Conservation (phyloP, 2,113 vertebrate genomes). For the Campylomormyrus tamandua region DNA sequence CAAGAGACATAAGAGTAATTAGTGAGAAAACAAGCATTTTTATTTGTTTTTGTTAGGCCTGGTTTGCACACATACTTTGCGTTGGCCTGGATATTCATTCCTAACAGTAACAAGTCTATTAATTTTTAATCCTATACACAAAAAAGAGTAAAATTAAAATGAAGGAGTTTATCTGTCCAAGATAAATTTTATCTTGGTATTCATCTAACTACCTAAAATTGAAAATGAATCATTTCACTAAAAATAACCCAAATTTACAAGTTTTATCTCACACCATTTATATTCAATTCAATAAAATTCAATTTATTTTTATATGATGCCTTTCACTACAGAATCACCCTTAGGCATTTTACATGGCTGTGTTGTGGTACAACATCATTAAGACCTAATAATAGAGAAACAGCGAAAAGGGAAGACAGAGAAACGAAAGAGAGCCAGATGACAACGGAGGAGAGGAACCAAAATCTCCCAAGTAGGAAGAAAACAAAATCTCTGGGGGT, state of each 20-base stretch:
- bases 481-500: no score
- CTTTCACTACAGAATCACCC: no score
- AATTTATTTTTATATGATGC: background rate
- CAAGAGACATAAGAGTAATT: background rate
- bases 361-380: no score
- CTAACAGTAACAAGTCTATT: background rate
- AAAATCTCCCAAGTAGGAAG: no score
- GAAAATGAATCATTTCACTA: background rate
- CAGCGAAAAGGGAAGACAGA: no score
- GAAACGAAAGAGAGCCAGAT: no score
- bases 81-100: background rate
- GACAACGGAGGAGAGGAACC: no score
- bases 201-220: background rate
- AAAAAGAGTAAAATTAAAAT: background rate
- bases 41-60: background rate
- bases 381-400: no score
- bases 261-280: background rate
- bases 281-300: background rate
- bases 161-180: background rate
- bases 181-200: background rate
- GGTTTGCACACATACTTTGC: background rate
- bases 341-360: no score
- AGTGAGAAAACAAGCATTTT: background rate
- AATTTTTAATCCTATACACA: background rate
- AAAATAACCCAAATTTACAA: background rate